phyloP scores from a whole-genome alignment of 1,140 invertebrate genomes.

The Pentalonia nigronervosa region DNA sequence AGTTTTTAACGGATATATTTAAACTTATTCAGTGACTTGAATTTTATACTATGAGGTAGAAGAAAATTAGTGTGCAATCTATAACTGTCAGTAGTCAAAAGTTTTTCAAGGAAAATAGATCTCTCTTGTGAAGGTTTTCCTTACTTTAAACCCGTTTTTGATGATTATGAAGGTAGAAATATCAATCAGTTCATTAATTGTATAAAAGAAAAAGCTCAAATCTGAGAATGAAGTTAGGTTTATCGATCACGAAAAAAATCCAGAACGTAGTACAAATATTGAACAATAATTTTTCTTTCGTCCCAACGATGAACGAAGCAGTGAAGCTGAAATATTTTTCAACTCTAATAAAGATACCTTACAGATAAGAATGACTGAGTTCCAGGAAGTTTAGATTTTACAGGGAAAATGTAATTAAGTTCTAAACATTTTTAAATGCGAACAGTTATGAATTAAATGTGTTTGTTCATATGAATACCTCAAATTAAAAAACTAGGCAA shows the following conservation, averaged over 20 bases:
- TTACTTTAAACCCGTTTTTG: neutral
- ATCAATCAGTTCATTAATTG: neutral
- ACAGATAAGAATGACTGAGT: neutral
- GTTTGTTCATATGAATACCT: neutral
- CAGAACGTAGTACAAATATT: neutral
- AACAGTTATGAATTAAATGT: neutral
- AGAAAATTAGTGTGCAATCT: neutral
- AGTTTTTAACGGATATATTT: neutral
- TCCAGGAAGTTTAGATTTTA: neutral
- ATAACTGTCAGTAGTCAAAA: neutral
- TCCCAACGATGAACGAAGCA: neutral
- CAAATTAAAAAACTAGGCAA: neutral
- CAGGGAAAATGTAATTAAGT: neutral
- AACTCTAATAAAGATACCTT: neutral
- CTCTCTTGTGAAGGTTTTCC: neutral
- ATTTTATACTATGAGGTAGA: neutral
- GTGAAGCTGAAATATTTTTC: neutral
- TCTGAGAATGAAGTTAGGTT: conserved; percentile 26
- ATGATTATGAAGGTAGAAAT: neutral
- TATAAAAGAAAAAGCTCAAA: neutral
- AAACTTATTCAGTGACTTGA: neutral
- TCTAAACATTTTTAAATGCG: neutral
- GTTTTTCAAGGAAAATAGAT: neutral
- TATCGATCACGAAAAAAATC: neutral
- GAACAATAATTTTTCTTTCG: neutral